These are phyloP conservation scores for Catostylus mosaicus DNA, from an alignment of 30 jellyfish, hydroid and myxozoan species.

Conservation along the genomic window DNA sequence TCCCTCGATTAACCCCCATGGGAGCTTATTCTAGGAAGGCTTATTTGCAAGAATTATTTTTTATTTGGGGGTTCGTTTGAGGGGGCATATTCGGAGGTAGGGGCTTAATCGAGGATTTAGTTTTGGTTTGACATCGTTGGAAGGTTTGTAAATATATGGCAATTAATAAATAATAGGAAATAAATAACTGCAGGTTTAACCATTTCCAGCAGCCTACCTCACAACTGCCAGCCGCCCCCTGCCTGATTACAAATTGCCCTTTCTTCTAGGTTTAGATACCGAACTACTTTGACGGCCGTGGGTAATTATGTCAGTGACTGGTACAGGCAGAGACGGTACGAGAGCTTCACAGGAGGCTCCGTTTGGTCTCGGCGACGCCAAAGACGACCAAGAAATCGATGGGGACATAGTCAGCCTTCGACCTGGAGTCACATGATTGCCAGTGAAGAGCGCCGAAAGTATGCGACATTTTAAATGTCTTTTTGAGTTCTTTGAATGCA, in stretches of 20 bases:
- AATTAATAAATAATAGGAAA: too few relatives aligned
- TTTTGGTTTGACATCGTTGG: too few relatives aligned
- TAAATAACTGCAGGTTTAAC: too few relatives aligned
- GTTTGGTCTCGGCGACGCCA: background rate
- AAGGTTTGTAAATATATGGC: too few relatives aligned
- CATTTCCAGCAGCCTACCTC: too few relatives aligned
- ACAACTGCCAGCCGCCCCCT: too few relatives aligned
- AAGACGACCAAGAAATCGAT: slow-evolving; percentile 6
- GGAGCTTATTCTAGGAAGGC: background rate
- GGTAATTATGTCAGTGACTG: slow-evolving; percentile 32
- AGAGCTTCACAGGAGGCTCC: background rate
- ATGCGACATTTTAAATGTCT: too few relatives aligned
- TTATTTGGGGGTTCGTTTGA: background rate
- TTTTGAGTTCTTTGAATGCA: too few relatives aligned
- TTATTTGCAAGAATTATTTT: too few relatives aligned
- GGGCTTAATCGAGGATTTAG: background rate
- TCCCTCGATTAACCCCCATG: too few relatives aligned
- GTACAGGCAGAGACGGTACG: slow-evolving; percentile 59
- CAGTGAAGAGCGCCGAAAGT: slow-evolving; percentile 56
- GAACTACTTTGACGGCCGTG: slow-evolving; percentile 26
- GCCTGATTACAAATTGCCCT: too few relatives aligned
- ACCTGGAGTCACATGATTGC: slow-evolving; percentile 39
- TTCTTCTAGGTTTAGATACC: slow-evolving; percentile 32
- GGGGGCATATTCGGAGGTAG: background rate
- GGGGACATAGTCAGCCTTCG: slow-evolving; percentile 13